Base-by-base conservation (phyloP, 2,888 invertebrate genomes). In the Heteropelma amictum region DNA sequence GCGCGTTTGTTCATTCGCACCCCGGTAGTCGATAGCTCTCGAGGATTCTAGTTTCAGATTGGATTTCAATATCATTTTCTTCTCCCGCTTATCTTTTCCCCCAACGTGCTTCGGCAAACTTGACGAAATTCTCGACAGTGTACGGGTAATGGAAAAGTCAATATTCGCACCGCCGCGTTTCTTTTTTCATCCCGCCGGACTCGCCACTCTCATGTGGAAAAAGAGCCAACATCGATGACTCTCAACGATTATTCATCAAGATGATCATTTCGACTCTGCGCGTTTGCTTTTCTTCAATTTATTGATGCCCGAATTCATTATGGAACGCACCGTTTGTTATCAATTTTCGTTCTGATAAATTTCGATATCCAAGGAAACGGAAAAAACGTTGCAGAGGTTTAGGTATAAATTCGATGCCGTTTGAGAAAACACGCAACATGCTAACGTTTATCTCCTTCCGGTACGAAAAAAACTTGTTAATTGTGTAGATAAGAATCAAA, bases 401-500 rank as follows among this genome's bases (percentile, higher is more conserved):
- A 28, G 8, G 19, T 45, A 26, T 30, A 10, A 26, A 68, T 17
- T 40, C 4, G 17, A 51, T 30, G 8, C 19, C 56, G 19, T 35
- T n/a, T 26, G 38, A 58, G 6, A 7, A 40, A 30, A 38, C 49
- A n/a, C 14, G 38, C 40, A 21, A 47, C 26, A 23, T 2, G 17
- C 19, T 8, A n/a, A 58, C 19, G 12, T 33, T 60, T 54, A 10
- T 47, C 53, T 42, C 26, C 17, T 8, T 67, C 33, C 61, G 61
- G 33, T 61, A 47, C 17, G 19, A n/a, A 30, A 17, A 26, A 28
- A 28, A 23, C 30, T 54, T 28, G 17, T 56, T 54, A 17, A 72
- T 61, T 61, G 28, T 56, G 67, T 63, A 68, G 38, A 73, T 68
- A 73, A 63, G 12, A 23, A 51, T 30, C 1, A 23, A 40, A 23